Evolutionary conservation across 2,888 invertebrate genomes (phyloP).

Genomic region (Dicycla oo): DNA sequence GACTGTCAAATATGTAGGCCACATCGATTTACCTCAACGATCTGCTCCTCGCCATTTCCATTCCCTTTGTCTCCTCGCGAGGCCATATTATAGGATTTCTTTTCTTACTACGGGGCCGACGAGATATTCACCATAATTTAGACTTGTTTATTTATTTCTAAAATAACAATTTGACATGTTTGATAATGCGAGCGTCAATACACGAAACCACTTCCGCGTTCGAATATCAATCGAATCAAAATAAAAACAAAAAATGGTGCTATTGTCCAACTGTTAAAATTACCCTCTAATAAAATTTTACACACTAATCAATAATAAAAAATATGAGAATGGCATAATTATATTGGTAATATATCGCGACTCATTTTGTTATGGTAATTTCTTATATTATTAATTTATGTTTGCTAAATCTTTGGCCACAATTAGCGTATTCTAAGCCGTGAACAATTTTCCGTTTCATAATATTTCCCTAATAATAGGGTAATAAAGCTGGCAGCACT

Average conservation of each 20-base stretch:
- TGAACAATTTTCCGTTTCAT: not conserved
- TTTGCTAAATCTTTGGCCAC: not conserved
- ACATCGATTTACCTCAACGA: conserved; percentile 91
- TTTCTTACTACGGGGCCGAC: conserved; percentile 76
- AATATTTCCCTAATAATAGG: conserved; percentile 43
- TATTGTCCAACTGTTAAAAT: conserved; percentile 66
- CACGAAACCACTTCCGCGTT: conserved; percentile 85
- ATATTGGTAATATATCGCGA: too few species aligned
- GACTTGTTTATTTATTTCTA: conserved; percentile 80
- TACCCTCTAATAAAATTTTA: conserved; percentile 39
- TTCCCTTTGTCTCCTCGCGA: conserved; percentile 91
- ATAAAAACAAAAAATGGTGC: conserved; percentile 81
- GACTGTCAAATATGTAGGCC: conserved; percentile 86
- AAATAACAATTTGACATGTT: conserved; percentile 83
- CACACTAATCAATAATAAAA: conserved; percentile 18
- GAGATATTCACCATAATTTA: conserved; percentile 86
- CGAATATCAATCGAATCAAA: conserved; percentile 84
- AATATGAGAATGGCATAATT: not conserved
- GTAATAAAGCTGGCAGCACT: conserved; percentile 42
- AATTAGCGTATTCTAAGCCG: not conserved
- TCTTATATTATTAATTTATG: not conserved
- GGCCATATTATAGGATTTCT: conserved; percentile 87
- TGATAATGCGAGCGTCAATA: conserved; percentile 84
- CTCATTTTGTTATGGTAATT: not conserved
- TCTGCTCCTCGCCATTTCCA: conserved; percentile 92